Base-by-base conservation (phyloP, 1,140 invertebrate genomes). In the Tachypleus tridentatus region DNA sequence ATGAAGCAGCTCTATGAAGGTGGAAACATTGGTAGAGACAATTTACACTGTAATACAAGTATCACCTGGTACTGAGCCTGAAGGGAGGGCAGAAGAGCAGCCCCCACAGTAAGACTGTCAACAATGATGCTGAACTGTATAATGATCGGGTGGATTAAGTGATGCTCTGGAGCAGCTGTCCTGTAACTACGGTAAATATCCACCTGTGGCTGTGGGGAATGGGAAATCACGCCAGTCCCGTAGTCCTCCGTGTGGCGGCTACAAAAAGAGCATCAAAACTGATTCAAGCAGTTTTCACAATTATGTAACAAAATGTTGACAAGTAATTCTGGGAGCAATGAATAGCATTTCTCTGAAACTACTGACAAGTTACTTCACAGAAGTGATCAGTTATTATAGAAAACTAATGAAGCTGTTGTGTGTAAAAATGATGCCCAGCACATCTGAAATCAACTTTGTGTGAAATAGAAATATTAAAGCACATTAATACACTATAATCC, bases 21-120 rank as follows among this genome's bases (percentile, higher is more conserved):
- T 29, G 29, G 29, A 29, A 29, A 29, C 29, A 29, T 29, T 29
- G 29, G 29, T 29, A 29, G 29, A 29, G 29, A 29, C 29, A 29
- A 29, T 29, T 29, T 29, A 29, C 29, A 29, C 29, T 29, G 29
- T 29, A 29, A 29, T 29, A 29, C 29, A 29, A 29, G 0, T 54
- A 7, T 54, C n/a, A 54, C 53, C 71, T 76, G 74, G 77, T 98
- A 97, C 74, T 97, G 92, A 4, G 94, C 94, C 80, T 93, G 89
- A 1, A 99, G 80, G 0, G 94, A 98, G 0, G 96, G 96, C 68
- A 98, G 75, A 9, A 98, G 75, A 3, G 95, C 91, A 2, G 94
- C 93, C 58, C 91, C 94, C 56, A 97, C 88, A 69, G 88, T 91
- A 53, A 94, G 77, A 70, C 89, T 91, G 80, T 91, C 79, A 54